phyloP scores from a whole-genome alignment of 2,888 invertebrate species.

The Horisme vitalbata region DNA sequence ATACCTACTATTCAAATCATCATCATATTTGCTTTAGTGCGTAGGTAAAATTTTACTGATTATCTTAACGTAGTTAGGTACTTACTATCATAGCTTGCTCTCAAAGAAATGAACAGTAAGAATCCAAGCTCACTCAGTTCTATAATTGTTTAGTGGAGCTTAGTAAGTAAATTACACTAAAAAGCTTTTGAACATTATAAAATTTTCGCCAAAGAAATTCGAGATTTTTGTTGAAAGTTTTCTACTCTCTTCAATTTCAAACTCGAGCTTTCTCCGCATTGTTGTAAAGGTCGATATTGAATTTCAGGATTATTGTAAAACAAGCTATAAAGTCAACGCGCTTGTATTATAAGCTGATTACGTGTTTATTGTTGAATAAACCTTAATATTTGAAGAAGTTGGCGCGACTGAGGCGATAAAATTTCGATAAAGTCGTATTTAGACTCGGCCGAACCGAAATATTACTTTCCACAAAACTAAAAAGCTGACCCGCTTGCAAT shows the following conservation, averaged over 20 bases:
- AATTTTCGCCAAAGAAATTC: conserved; percentile 8
- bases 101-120: too few species aligned
- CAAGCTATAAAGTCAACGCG: conserved; percentile 22
- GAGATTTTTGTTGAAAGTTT: conserved; percentile 15
- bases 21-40: too few species aligned
- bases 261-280: conserved; percentile 11
- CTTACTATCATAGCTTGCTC: too few species aligned
- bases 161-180: not conserved
- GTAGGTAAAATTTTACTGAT: too few species aligned
- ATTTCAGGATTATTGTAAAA: conserved; percentile 26
- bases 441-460: conserved; percentile 1
- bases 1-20: too few species aligned
- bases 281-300: conserved; percentile 17
- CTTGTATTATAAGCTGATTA: conserved; percentile 15
- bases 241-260: conserved; percentile 8
- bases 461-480: too few species aligned
- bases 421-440: conserved; percentile 9
- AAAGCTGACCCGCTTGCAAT: too few species aligned
- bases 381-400: conserved; percentile 13
- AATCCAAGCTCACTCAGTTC: not conserved
- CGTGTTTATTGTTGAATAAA: conserved; percentile 19
- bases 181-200: not conserved
- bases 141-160: not conserved
- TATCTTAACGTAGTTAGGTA: too few species aligned
- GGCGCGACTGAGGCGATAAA: conserved; percentile 10